Evolutionary conservation across 2,113 vertebrate genomes (phyloP), one percentile per base, ranked within the genome.

Genomic region (Anoplopoma fimbria): DNA sequence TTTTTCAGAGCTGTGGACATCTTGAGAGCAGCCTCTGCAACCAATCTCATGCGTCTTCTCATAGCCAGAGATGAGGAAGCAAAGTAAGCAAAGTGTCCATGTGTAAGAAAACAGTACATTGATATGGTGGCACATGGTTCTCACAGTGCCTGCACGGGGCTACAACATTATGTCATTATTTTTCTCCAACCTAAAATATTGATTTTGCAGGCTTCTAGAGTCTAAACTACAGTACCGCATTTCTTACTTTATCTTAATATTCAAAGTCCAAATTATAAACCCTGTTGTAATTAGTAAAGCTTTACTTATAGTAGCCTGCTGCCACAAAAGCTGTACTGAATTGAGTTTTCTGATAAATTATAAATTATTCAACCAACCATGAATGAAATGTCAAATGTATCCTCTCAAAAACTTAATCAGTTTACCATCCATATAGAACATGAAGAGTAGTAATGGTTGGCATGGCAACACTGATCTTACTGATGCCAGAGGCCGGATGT

Each of bases 21-120:
- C 83, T 90, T 98, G 87, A 94, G 97, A 92, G 91, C 95, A 0
- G 97, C 97, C 0, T 97, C 97, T 0, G 96, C 96, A 75, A 96
- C 96, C 83, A 97, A 96, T 93, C 96, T 96, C 90, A 98, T 98
- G 97, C 94, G 95, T 34, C 97, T 98, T 51, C 96, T 98, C 23
- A 94, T 98, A 14, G 96, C 97, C 69, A 94, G 97, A 0, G 97
- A 98, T 0, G 96, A 97, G 0, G 96, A 97, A 0, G 96, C 97
- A 80, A 96, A 95, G 97, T 97, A 85, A 93, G 95, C n/a, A 72
- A 23, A 49, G 51, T 17, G 12, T 21, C 38, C n/a, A 3, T 51
- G 29, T 36, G 2, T 53, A 47, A 5, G 4, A 14, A n/a, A 3
- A 34, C 21, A 34, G 19, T 19, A 6, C 12, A 23, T 31, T 58